Percentiles rank a stretch among this genome's conserved stretches.
Conservation (phyloP, 2,113 vertebrate genomes). For the Mystacornis crossleyi region DNA sequence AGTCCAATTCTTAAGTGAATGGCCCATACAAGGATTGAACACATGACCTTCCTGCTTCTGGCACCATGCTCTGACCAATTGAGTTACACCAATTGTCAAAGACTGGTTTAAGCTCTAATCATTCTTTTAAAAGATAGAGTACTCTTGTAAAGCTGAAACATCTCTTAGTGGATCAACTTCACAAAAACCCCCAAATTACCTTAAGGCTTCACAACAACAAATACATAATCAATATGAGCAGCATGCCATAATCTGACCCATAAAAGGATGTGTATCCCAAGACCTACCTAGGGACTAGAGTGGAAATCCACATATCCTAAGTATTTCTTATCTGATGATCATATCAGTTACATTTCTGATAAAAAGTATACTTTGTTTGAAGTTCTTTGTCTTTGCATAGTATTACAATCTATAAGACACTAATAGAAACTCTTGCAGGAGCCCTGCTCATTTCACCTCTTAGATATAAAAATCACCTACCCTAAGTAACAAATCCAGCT, state of each 20-base stretch:
- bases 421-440: background rate
- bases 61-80: background rate
- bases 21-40: background rate
- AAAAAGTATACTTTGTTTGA: background rate
- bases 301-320: background rate
- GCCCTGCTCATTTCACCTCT: background rate
- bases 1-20: background rate
- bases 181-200: background rate
- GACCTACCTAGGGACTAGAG: background rate
- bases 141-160: background rate
- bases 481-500: background rate
- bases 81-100: background rate
- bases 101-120: background rate
- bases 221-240: background rate
- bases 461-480: background rate
- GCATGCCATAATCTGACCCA: background rate
- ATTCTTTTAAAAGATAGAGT: background rate
- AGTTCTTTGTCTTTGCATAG: background rate
- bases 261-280: background rate
- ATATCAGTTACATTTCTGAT: background rate
- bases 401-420: background rate
- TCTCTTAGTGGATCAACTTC: background rate
- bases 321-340: background rate
- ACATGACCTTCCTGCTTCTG: fast-evolving
- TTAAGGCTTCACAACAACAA: background rate